A percentile compares a stretch with the other conserved stretches of the same genome.
These are phyloP conservation scores for Ochlodes sylvanus DNA, from an alignment of 2,888 invertebrate genomes.

Conservation along the genomic window DNA sequence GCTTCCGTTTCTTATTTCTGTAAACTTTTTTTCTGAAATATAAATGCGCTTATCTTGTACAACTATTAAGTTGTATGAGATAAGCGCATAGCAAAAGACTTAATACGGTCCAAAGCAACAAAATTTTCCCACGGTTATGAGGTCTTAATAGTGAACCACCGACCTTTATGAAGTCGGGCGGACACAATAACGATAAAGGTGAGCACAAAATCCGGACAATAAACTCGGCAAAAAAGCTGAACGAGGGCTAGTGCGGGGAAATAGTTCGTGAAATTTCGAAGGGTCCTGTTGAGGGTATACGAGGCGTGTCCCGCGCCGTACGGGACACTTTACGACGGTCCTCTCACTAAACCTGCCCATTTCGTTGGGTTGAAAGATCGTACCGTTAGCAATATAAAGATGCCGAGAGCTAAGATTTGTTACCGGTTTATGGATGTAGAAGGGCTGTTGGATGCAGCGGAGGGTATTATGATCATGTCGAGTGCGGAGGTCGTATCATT, in stretches of 20 bases:
- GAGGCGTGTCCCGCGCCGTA: conserved; percentile 52
- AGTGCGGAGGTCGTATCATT: conserved; percentile 79
- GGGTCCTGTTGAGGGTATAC: conserved; percentile 66
- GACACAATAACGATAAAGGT: conserved; percentile 84
- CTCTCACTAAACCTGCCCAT: conserved; percentile 82
- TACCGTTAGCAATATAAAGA: conserved; percentile 80
- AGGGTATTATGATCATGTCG: conserved; percentile 81
- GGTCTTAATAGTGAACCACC: conserved; percentile 79
- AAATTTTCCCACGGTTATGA: conserved; percentile 82
- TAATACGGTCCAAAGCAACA: conserved; percentile 3
- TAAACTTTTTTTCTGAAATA: too few species aligned
- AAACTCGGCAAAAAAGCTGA: conserved; percentile 82
- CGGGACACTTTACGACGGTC: conserved; percentile 83
- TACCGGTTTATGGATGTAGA: conserved; percentile 80
- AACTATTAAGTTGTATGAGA: too few species aligned
- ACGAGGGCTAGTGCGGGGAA: conserved; percentile 80
- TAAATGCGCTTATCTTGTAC: too few species aligned
- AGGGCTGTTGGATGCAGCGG: conserved; percentile 78
- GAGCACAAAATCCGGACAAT: conserved; percentile 84
- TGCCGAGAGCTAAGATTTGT: conserved; percentile 82
- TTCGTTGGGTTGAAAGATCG: conserved; percentile 84
- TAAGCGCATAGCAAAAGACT: not conserved
- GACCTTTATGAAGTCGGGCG: conserved; percentile 82
- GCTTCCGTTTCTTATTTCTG: too few species aligned
- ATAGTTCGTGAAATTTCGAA: conserved; percentile 84